These are phyloP conservation scores for Perca fluviatilis DNA, from an alignment of 2,113 vertebrate genomes.

Conservation along the genomic window DNA sequence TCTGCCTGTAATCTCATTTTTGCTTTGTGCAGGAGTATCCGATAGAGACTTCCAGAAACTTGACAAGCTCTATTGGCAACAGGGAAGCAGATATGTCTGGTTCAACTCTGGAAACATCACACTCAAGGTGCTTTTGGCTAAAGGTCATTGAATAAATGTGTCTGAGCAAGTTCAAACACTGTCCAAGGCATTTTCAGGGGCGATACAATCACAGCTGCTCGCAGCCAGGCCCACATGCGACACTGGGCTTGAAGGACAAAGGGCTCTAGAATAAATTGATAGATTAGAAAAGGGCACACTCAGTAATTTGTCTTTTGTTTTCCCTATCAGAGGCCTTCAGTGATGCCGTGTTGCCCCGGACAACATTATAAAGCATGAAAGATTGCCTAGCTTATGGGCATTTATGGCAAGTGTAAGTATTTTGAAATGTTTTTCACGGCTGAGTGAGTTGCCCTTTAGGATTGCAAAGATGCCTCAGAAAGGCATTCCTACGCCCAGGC, in stretches of 20 bases:
- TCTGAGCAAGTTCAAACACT: slow-evolving; percentile 54
- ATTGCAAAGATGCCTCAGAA: slow-evolving; percentile 59
- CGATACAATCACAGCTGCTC: slow-evolving; percentile 51
- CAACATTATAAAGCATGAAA: slow-evolving; percentile 81
- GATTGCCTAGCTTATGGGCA: slow-evolving; percentile 76
- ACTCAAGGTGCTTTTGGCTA: slow-evolving; percentile 52
- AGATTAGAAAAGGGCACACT: slow-evolving; percentile 79
- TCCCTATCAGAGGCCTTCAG: slow-evolving; percentile 72
- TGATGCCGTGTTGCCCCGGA: slow-evolving; percentile 57
- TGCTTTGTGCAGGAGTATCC: background rate
- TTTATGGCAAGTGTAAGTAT: slow-evolving; percentile 81
- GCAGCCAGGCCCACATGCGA: slow-evolving; percentile 32
- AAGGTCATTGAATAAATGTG: slow-evolving; percentile 75
- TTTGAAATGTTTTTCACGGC: slow-evolving; percentile 78
- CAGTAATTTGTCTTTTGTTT: slow-evolving; percentile 81
- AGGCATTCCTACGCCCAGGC: slow-evolving; percentile 62
- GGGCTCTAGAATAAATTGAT: slow-evolving; percentile 74
- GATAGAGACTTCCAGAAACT: slow-evolving; percentile 48
- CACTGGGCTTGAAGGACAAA: slow-evolving; percentile 76
- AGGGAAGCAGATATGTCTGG: slow-evolving; percentile 47
- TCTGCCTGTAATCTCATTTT: slow-evolving; percentile 21
- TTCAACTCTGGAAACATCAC: slow-evolving; percentile 53
- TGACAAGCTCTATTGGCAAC: slow-evolving; percentile 45
- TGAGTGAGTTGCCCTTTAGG: slow-evolving; percentile 80
- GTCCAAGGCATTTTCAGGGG: slow-evolving; percentile 49